Percentiles rank a stretch among this genome's conserved stretches.
Conservation (phyloP, 2,113 vertebrate species). For the Jacana jacana region DNA sequence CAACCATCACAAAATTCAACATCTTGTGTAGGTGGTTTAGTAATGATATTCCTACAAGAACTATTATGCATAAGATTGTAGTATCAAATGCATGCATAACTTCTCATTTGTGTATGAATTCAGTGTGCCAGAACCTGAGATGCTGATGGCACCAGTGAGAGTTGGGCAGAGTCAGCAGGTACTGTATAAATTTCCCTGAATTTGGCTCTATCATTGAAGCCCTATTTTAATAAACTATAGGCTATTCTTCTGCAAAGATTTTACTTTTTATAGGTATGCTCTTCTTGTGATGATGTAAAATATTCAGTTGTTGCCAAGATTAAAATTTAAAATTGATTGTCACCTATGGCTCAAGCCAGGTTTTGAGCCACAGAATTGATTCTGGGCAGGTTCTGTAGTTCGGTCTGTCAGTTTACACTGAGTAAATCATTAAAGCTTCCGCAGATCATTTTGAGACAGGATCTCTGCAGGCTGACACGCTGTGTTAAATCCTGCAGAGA, state of each 20-base stretch:
- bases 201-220: neutral
- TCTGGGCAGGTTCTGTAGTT: neutral
- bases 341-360: neutral
- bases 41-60: neutral
- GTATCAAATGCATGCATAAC: neutral
- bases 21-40: neutral
- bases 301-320: neutral
- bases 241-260: neutral
- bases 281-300: neutral
- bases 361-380: conserved; percentile 23
- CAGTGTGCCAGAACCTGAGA: neutral
- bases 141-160: neutral
- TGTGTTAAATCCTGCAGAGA: conserved; percentile 10
- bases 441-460: neutral
- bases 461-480: neutral
- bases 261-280: neutral
- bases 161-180: neutral
- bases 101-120: neutral
- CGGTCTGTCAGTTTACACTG: conserved; percentile 21
- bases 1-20: neutral
- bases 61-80: neutral
- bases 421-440: conserved; percentile 43
- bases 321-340: conserved; percentile 48
- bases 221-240: neutral
- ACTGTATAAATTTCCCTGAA: conserved; percentile 22